Conservation (phyloP, 1,140 invertebrate species). For the Saccostrea cuccullata region DNA sequence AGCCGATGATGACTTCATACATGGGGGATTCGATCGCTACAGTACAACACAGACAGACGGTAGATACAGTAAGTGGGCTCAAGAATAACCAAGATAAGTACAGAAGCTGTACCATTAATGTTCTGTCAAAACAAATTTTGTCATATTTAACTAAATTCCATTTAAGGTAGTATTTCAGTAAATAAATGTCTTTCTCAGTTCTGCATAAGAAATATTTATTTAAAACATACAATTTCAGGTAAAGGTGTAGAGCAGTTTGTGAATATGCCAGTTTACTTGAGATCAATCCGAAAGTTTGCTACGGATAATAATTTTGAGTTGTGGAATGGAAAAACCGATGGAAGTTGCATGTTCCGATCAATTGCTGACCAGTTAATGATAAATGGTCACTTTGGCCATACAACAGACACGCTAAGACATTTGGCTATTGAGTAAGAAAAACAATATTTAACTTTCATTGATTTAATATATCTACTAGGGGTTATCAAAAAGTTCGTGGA, state of each 20-base stretch:
- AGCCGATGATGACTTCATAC: neutral
- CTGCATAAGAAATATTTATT: too few species aligned
- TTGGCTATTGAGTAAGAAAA: constrained; percentile 46
- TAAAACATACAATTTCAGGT: neutral
- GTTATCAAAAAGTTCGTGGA: too few species aligned
- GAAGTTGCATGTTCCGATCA: constrained; percentile 51
- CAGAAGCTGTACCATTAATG: too few species aligned
- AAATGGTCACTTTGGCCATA: constrained; percentile 27
- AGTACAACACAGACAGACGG: neutral
- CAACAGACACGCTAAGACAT: constrained; percentile 32
- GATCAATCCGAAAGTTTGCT: constrained; percentile 21
- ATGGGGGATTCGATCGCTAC: neutral
- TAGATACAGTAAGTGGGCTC: neutral
- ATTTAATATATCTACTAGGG: too few species aligned
- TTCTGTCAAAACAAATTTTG: too few species aligned
- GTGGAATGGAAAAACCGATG: constrained; percentile 38
- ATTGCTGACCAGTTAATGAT: constrained; percentile 48
- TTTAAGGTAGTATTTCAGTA: too few species aligned
- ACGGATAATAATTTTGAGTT: constrained; percentile 18
- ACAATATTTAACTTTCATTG: too few species aligned
- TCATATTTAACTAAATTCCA: too few species aligned
- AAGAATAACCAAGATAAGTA: too few species aligned
- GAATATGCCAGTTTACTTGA: neutral
- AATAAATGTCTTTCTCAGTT: too few species aligned
- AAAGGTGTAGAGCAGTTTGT: neutral